Base-by-base conservation (phyloP, 1,140 invertebrate species). In the Metaphire vulgaris region DNA sequence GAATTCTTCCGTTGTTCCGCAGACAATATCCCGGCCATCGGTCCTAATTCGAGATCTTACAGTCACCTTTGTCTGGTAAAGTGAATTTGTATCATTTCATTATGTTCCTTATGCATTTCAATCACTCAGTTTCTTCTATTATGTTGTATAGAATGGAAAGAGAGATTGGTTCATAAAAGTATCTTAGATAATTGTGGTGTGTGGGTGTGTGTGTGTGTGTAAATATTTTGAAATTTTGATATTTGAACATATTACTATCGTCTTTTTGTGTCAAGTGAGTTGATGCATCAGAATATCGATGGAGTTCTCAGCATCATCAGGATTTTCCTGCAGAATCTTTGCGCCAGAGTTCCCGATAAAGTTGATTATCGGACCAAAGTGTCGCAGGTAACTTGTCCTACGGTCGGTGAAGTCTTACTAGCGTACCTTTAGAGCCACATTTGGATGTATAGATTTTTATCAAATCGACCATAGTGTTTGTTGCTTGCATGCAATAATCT, bases 311-410 rank as follows among this genome's bases (percentile, higher is more conserved):
- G 76, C 28, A 86, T 84, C 1, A 83, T 89, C 0, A 80, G 85
- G 74, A 88, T 86, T 74, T 79, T 91, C 1, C 81, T 91, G 26
- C 89, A 91, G 73, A 87, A 90, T 26, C 72, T 91, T 21, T 89
- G 90, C 82, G 74, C 87, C 0, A 87, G 87, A 66, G 88, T 89
- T 74, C 88, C 89, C 21, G 90, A 91, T 69, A 86, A 87, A 78
- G 79, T 88, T 0, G 90, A 91, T 70, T 87, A 87, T 32, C 82
- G 90, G 75, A 84, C 85, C 34, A 89, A 88, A 79, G 88, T 89
- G 33, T 87, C 89, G 14, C 76, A 83, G 80, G 83, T 84, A 76
- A 30, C 28, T 30, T 26, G 28, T n/a, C n/a, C n/a, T n/a, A n/a
- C n/a, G n/a, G n/a, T n/a, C n/a, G n/a, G n/a, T n/a, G n/a, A n/a